Evolutionary conservation across 23 tunicate species (phyloP), one percentile per base, ranked within the genome.

Genomic region (Botrylloides violaceus): DNA sequence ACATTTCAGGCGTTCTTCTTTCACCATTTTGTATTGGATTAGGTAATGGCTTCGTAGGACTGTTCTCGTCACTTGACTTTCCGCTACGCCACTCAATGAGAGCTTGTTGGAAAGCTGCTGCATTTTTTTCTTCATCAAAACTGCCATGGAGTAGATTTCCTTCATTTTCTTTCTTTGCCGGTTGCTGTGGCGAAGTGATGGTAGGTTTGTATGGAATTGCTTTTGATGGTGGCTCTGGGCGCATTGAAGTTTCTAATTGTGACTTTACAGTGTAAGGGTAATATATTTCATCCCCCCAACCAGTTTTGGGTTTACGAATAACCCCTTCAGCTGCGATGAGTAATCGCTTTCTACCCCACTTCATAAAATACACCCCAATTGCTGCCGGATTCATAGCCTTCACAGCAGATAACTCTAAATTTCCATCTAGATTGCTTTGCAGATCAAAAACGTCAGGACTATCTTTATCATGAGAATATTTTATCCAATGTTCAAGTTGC

Each of bases 381-480:
- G 97, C 85, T 25, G 73, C 31, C 20, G 97, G 85, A 27, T 79
- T 66, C 15, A 90, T 49, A 12, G 81, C 85, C 12, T 83, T 71
- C 35, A 90, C 34, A 58, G 80, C 66, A 24, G 81, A 36, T 29
- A 90, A 49, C 23, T 84, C 84, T 26, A 90, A 43, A 70, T 90
- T 90, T 19, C 97, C 97, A 66, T 90, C 63, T 9, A 31, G 43
- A 66, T 90, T 81, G 79, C 97, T 90, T 83, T 90, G 97, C 28
- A 90, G 50, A 32, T 90, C 97, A 79, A 90, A 66, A 24, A 86
- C 84, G 2, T 86, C 94, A 66, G 73, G 77, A 47, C 50, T 59
- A 24, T 43, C 64, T 48, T 72, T 53, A 37, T 87, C 95, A 28
- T 64, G 29, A 26, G 86, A 81, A 28, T 80, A 71, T 1, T 80